Conservation (phyloP, 2,888 invertebrate genomes). For the Drosophila bunnanda region DNA sequence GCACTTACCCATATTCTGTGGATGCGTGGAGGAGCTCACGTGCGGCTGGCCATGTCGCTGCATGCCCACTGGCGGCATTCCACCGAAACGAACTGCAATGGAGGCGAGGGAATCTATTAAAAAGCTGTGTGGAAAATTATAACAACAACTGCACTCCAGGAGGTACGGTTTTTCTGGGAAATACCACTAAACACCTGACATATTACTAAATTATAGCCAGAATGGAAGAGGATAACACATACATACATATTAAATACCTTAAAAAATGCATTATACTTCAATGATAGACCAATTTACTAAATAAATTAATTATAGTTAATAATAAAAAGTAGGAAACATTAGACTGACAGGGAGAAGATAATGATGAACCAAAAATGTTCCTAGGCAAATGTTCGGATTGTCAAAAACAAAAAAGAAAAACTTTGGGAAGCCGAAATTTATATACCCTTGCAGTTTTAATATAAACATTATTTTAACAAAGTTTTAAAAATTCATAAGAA, state of each 20-base stretch:
- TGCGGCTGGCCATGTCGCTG: constrained; percentile 86
- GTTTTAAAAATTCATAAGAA: no score
- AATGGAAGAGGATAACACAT: neutral
- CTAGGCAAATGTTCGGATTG: no score
- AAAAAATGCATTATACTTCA: no score
- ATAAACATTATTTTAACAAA: no score
- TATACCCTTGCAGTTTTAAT: no score
- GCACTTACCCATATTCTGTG: constrained; percentile 86
- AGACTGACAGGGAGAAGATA: no score
- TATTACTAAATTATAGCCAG: constrained; percentile 1
- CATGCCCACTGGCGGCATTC: constrained; percentile 83
- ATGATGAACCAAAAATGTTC: no score
- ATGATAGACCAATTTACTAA: no score
- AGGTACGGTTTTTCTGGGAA: constrained; percentile 15
- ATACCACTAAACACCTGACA: constrained; percentile 10
- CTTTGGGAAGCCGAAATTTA: no score
- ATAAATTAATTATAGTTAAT: no score
- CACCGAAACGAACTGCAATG: constrained; percentile 83
- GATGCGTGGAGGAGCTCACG: constrained; percentile 88
- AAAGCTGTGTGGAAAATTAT: constrained; percentile 10
- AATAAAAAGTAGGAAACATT: no score
- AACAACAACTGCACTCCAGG: constrained; percentile 4
- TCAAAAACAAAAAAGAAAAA: no score
- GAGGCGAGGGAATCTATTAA: constrained; percentile 17
- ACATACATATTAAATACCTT: neutral